A percentile compares a stretch with the other conserved stretches of the same genome.
These are phyloP conservation scores for Epizoanthus stellaris DNA, from an alignment of 92 coral and sea anemone genomes.

Conservation along the genomic window DNA sequence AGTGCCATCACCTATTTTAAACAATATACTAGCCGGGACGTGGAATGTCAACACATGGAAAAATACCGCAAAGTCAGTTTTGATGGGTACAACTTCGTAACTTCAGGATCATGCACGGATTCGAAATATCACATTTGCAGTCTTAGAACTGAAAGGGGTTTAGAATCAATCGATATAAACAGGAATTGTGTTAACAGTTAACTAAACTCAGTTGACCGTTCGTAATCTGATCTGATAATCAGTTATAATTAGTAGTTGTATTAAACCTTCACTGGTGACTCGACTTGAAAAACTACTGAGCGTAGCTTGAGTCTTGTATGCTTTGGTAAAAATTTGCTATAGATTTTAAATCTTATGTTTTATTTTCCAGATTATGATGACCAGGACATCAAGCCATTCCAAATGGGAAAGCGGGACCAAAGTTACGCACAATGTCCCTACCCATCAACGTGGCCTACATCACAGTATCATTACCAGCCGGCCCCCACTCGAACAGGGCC, in stretches of 20 bases:
- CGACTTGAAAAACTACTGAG: too few relatives aligned
- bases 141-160: too few relatives aligned
- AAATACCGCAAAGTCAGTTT: background rate
- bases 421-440: constrained; percentile 31
- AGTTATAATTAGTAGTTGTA: too few relatives aligned
- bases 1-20: too few relatives aligned
- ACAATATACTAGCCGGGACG: background rate
- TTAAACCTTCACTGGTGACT: too few relatives aligned
- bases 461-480: constrained; percentile 42
- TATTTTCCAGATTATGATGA: constrained; percentile 35
- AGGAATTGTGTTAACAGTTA: too few relatives aligned
- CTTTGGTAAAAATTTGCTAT: background rate
- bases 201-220: too few relatives aligned
- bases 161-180: too few relatives aligned
- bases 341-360: background rate
- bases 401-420: constrained; percentile 41
- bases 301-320: background rate
- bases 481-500: constrained; percentile 38
- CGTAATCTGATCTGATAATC: too few relatives aligned
- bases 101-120: too few relatives aligned
- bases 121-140: too few relatives aligned
- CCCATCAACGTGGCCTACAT: constrained; percentile 29
- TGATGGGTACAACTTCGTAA: too few relatives aligned
- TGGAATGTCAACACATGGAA: background rate
- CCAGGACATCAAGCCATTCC: constrained; percentile 43